Evolutionary conservation across 2,888 invertebrate genomes (phyloP), one percentile per base, ranked within the genome.

Genomic region (Operophtera brumata): DNA sequence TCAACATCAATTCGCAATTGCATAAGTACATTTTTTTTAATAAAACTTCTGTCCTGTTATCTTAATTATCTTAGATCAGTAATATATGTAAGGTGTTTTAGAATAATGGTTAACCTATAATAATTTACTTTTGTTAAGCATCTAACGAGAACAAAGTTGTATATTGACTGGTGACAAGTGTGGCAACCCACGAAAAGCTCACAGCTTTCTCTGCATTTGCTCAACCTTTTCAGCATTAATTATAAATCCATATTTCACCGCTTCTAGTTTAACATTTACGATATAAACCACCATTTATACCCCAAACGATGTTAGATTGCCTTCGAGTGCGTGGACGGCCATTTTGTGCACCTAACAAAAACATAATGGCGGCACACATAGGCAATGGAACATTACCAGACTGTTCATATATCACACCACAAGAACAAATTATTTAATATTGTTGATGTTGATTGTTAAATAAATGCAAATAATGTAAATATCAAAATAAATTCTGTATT

Each of bases 361-460:
- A 69, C 68, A 69, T 75, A 64, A 73, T 73, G 73, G 68, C 66
- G 63, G 60, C 77, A 69, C 73, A 40, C 66, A 61, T 69, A 71
- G 77, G 72, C 61, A 69, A 73, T 82, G 81, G 82, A 81, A 81
- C 78, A 77, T 80, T 82, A 81, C 73, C 74, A 77, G 82, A 84
- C 82, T 83, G 86, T 86, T 86, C 82, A 81, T 86, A 77, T 84
- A 84, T 86, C 84, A 86, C 87, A 87, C 85, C 87, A 85, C 86
- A 77, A 85, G 76, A 84, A 88, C 85, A 87, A 91, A 90, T 90
- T 89, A 92, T 91, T 91, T 89, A 92, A 92, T 92, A 93, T 90
- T 94, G 93, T 93, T 94, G 93, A 93, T 93, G 93, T 93, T 93
- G 91, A 93, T 93, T 93, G 93, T 93, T 93, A 93, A n/a, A 93